Base-by-base conservation (phyloP, 1,140 invertebrate species). In the Leucophenga varia region DNA sequence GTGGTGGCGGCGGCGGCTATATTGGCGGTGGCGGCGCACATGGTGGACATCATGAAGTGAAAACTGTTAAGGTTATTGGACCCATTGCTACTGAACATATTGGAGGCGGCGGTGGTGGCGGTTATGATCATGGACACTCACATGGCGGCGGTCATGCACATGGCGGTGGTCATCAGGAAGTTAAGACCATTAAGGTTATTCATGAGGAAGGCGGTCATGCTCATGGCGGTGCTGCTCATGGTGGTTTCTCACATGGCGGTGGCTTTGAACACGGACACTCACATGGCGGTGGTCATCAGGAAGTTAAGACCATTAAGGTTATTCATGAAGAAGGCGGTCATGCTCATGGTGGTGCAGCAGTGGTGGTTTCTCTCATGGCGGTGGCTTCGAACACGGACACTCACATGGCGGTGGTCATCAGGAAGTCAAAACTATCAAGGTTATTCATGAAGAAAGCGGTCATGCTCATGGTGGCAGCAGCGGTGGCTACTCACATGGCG, bases 141-240 rank as follows among this genome's bases (percentile, higher is more conserved):
- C 21, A 45, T 20, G 41, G 17, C 19, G 55, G 52, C 18, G 64
- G 53, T 10, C 57, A 42, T 43, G 32, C 32, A 1, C 51, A 60
- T 38, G 58, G 47, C 12, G 52, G 41, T 9, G 52, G 41, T 19
- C 57, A 60, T 19, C 48, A 56, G 25, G 56, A 63, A 16, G 55
- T 72, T 2, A 71, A 72, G 32, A 64, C 54, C 14, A 59, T 72
- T 13, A 64, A 69, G 40, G 68, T 72, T 6, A 72, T 72, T 40
- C 68, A 72, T 6, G 54, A 72, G 43, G 64, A 72, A 38, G 55
- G 54, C 30, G 51, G 58, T 9, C 44, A 37, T 43, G 43, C 40
- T 5, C 31, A 47, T 5, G 52, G 49, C n/a, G 52, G 45, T 43
- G 43, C 40, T 5, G 25, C 43, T 5, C 48, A 46, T 10, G 52